A percentile compares a stretch with the other conserved stretches of the same genome.
Conservation (phyloP, 2,888 invertebrate species). For the Rotaria magnacalcarata region DNA sequence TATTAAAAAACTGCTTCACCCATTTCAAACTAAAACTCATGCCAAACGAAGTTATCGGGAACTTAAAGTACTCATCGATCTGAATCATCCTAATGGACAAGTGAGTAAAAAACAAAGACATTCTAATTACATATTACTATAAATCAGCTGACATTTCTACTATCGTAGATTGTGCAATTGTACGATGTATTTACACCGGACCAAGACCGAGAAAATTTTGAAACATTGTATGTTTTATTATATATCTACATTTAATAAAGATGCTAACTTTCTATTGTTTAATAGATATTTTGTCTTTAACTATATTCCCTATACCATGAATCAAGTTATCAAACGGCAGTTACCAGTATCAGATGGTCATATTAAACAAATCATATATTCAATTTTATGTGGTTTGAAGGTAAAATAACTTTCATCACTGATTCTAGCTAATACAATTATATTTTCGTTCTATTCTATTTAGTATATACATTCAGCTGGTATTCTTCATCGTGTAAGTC, state of each 20-base stretch:
- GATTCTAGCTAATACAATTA: not conserved
- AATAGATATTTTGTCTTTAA: not conserved
- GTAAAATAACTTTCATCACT: not conserved
- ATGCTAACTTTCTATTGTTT: too few relatives aligned
- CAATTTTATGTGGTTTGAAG: not conserved
- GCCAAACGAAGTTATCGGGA: slow-evolving; percentile 21
- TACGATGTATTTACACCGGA: slow-evolving; percentile 12
- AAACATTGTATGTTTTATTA: not conserved
- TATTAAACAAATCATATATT: not conserved
- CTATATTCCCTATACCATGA: not conserved
- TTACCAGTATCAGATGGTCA: not conserved
- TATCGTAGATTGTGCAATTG: not conserved
- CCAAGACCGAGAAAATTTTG: not conserved
- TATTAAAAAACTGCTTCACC: slow-evolving; percentile 92
- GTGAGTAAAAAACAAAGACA: slow-evolving; percentile 84
- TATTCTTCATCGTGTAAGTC: not conserved
- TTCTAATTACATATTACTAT: too few relatives aligned
- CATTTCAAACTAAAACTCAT: slow-evolving; percentile 75
- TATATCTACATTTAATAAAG: not conserved
- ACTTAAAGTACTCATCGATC: slow-evolving; percentile 82
- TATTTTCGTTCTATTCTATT: not conserved
- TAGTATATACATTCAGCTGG: slow-evolving; percentile 24
- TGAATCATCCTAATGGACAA: slow-evolving; percentile 87
- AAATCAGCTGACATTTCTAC: not conserved
- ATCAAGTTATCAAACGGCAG: not conserved